Conservation (phyloP, 2,888 invertebrate genomes). For the Tribolium freemani region DNA sequence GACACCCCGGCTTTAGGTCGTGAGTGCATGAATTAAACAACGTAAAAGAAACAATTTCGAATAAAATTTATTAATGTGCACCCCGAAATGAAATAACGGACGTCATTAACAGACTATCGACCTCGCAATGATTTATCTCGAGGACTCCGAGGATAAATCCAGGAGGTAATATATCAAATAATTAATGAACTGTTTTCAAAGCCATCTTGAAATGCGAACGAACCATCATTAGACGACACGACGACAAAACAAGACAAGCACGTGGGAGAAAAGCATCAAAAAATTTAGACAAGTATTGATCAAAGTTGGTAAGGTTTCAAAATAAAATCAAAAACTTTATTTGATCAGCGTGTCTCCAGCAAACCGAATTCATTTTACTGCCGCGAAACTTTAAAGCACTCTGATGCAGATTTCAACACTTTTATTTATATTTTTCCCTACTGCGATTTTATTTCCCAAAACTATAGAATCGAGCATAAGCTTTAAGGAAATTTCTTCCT, state of each 20-base stretch:
- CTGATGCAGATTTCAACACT: not conserved
- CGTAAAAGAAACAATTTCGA: not conserved
- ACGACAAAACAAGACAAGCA: not conserved
- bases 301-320: not conserved
- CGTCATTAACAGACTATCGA: constrained; percentile 13
- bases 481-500: not conserved
- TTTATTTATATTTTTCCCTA: not conserved
- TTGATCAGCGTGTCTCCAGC: not conserved
- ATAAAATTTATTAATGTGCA: too few species aligned
- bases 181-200: constrained; percentile 28
- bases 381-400: not conserved
- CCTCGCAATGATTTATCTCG: constrained; percentile 13
- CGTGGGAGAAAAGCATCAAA: not conserved
- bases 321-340: not conserved
- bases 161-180: constrained; percentile 18
- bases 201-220: constrained; percentile 6
- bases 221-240: not conserved
- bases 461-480: not conserved
- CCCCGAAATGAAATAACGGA: not conserved
- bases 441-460: not conserved
- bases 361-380: not conserved
- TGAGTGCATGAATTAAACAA: constrained; percentile 2
- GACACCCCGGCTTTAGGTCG: not conserved
- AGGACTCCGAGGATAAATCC: constrained; percentile 9
- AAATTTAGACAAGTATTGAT: not conserved